phyloP scores from a whole-genome alignment of 2,888 invertebrate genomes.

The Cheilosia urbana region DNA sequence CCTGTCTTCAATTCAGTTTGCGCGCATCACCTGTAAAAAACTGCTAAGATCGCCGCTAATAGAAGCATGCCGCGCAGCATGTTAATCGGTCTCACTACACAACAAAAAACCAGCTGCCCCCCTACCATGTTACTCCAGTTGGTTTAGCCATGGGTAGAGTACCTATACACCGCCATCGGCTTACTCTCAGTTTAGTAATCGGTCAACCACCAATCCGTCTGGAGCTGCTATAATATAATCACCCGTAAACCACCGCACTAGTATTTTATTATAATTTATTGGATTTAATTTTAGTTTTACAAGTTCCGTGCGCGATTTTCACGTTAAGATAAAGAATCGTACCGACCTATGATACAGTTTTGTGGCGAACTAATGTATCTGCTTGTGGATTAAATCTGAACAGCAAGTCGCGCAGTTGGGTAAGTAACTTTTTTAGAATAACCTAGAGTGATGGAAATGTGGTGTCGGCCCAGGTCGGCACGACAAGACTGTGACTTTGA shows the following conservation, averaged over 20 bases:
- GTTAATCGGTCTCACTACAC: constrained; percentile 30
- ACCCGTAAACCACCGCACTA: constrained; percentile 22
- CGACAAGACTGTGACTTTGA: not conserved
- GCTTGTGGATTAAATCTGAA: constrained; percentile 26
- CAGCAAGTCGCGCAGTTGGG: not conserved
- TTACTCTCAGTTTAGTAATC: constrained; percentile 52
- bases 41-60: constrained; percentile 45
- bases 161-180: constrained; percentile 22
- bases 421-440: constrained; percentile 15
- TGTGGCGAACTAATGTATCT: constrained; percentile 29
- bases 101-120: constrained; percentile 7
- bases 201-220: constrained; percentile 66
- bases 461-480: not conserved
- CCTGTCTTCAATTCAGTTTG: constrained; percentile 19
- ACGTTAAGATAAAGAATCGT: constrained; percentile 27
- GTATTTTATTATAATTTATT: not conserved
- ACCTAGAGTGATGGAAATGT: not conserved
- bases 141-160: constrained; percentile 9
- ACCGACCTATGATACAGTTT: not conserved
- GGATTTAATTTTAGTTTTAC: not conserved
- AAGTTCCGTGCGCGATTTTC: constrained; percentile 14
- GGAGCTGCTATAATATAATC: constrained; percentile 47
- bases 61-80: constrained; percentile 38
- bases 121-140: constrained; percentile 37
- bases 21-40: constrained; percentile 54